Evolutionary conservation across 1,140 invertebrate species (phyloP).

Genomic region (Ooceraea biroi): DNA sequence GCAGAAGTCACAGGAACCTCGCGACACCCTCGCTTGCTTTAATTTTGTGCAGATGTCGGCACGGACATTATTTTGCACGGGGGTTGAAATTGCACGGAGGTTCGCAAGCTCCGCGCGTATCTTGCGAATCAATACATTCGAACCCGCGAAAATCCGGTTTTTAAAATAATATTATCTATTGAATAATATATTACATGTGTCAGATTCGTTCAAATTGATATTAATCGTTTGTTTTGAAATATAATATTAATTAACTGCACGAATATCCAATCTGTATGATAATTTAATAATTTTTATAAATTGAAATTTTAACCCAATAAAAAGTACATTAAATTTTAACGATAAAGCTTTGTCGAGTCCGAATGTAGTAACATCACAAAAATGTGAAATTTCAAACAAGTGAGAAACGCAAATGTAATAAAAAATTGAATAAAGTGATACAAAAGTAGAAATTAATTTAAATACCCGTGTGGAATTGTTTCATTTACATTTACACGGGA

Average conservation of each 20-base stretch:
- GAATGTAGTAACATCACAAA: background rate
- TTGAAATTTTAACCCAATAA: background rate
- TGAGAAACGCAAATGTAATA: too few species aligned
- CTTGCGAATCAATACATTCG: constrained; percentile 19
- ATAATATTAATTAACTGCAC: background rate
- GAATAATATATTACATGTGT: too few species aligned
- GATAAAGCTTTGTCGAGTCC: background rate
- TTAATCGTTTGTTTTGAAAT: background rate
- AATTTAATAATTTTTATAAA: background rate
- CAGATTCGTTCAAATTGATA: too few species aligned
- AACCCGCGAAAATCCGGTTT: constrained; percentile 1
- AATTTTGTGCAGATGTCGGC: constrained; percentile 59
- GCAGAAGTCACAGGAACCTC: constrained; percentile 36
- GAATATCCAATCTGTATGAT: background rate
- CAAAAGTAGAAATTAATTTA: too few species aligned
- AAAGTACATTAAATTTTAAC: background rate
- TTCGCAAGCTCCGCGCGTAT: constrained; percentile 2
- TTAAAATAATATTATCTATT: too few species aligned
- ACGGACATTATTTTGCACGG: constrained; percentile 37
- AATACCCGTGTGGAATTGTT: too few species aligned
- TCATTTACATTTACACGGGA: too few species aligned
- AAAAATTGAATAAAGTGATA: too few species aligned
- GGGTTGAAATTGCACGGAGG: background rate
- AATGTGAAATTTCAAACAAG: background rate
- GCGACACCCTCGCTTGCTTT: constrained; percentile 11